A percentile compares a stretch with the other conserved stretches of the same genome.
phyloP scores from a whole-genome alignment of 1,140 invertebrate species.

The Bombus haemorrhoidalis region DNA sequence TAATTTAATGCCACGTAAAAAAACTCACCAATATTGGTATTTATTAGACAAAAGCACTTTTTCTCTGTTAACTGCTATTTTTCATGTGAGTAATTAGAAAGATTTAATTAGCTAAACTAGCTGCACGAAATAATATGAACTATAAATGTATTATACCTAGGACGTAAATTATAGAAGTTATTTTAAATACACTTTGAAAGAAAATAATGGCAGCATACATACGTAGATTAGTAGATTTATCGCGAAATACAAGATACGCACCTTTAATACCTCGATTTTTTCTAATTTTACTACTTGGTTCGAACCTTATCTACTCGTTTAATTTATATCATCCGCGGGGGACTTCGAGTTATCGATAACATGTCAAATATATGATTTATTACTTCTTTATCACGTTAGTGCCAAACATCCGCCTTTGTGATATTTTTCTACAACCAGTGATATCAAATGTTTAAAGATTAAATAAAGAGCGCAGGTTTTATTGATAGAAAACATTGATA shows the following conservation, averaged over 20 bases:
- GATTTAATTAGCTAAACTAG: no score
- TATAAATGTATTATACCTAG: no score
- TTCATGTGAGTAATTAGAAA: no score
- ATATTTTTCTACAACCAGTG: conserved; percentile 9
- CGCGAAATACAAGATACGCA: neutral
- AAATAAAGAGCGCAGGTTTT: neutral
- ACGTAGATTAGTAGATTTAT: neutral
- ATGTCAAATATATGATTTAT: conserved; percentile 21
- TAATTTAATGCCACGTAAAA: no score
- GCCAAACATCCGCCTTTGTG: conserved; percentile 12
- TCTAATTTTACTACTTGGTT: neutral
- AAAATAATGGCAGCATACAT: neutral
- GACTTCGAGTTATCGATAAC: conserved; percentile 29
- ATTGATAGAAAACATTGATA: neutral
- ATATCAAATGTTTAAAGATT: neutral
- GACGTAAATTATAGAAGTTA: neutral
- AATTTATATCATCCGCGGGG: conserved; percentile 29
- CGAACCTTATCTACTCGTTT: neutral
- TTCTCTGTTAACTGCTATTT: no score
- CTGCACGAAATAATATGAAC: no score
- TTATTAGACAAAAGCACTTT: no score
- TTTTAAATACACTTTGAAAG: no score
- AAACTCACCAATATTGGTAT: no score
- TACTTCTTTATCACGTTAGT: conserved; percentile 16
- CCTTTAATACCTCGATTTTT: neutral